A percentile compares a stretch with the other conserved stretches of the same genome.
phyloP scores from a whole-genome alignment of 2,888 invertebrate species.

The Platynereis dumerilii region DNA sequence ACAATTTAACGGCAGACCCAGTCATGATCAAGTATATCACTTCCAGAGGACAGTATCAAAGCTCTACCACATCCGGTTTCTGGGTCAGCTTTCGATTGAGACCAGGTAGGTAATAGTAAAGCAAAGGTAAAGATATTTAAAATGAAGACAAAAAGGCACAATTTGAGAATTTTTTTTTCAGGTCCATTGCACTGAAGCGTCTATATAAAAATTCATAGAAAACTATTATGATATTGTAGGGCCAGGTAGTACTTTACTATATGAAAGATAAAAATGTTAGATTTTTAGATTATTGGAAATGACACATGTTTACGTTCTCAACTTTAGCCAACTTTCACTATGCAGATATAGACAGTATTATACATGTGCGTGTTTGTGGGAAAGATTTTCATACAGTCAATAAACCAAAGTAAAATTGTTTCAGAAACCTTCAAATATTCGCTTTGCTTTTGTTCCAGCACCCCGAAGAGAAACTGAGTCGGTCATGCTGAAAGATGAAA shows the following conservation, averaged over 20 bases:
- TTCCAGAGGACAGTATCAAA: slow-evolving; percentile 23
- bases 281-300: too few relatives aligned
- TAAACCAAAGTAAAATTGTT: too few relatives aligned
- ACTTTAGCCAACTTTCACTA: too few relatives aligned
- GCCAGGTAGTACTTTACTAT: too few relatives aligned
- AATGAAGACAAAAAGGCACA: neutral
- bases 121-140: too few relatives aligned
- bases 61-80: slow-evolving; percentile 24
- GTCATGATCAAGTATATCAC: slow-evolving; percentile 25
- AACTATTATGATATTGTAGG: neutral
- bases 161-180: neutral
- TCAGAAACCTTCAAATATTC: too few relatives aligned
- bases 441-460: neutral
- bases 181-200: neutral
- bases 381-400: too few relatives aligned
- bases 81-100: slow-evolving; percentile 22
- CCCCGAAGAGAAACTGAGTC: neutral
- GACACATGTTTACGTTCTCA: too few relatives aligned
- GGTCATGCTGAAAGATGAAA: slow-evolving; percentile 8
- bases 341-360: too few relatives aligned
- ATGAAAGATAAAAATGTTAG: too few relatives aligned
- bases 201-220: neutral
- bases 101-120: neutral
- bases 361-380: too few relatives aligned
- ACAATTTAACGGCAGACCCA: slow-evolving; percentile 23